phyloP scores from a whole-genome alignment of 2,888 invertebrate genomes.

The Zygothrica quintamaculata region DNA sequence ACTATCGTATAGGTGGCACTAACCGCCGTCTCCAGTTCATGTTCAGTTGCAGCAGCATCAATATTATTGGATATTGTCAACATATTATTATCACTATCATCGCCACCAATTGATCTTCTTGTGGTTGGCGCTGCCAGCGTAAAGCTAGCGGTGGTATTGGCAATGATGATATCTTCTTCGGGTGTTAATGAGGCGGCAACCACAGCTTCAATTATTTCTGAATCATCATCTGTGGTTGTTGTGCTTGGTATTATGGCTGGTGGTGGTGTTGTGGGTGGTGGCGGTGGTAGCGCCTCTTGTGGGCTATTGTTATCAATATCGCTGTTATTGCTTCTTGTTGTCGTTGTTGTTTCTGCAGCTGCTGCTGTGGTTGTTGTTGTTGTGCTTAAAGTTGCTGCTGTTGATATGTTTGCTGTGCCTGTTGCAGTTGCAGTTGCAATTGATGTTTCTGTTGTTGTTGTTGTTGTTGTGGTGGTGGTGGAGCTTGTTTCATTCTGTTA shows the following conservation, averaged over 20 bases:
- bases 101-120: slow-evolving; percentile 16
- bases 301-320: slow-evolving; percentile 43
- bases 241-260: slow-evolving; percentile 83
- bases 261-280: slow-evolving; percentile 74
- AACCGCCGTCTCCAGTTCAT: slow-evolving; percentile 59
- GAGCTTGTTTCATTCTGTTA: slow-evolving; percentile 83
- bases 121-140: slow-evolving; percentile 73
- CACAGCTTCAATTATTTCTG: slow-evolving; percentile 67
- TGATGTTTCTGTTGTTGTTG: slow-evolving; percentile 48
- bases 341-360: slow-evolving; percentile 53
- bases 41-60: slow-evolving; percentile 38
- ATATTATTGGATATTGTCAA: slow-evolving; percentile 20
- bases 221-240: slow-evolving; percentile 80
- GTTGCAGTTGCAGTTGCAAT: slow-evolving; percentile 32
- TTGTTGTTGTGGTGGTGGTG: slow-evolving; percentile 64
- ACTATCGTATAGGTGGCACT: slow-evolving; percentile 81
- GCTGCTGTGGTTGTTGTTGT: slow-evolving; percentile 38
- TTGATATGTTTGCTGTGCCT: slow-evolving; percentile 56
- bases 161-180: slow-evolving; percentile 42
- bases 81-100: background rate
- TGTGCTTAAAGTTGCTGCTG: slow-evolving; percentile 52
- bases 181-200: slow-evolving; percentile 38
- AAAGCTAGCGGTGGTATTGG: slow-evolving; percentile 81
- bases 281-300: slow-evolving; percentile 83
- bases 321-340: slow-evolving; percentile 54